Evolutionary conservation across 2,797 vertebrate species (phyloP).

Genomic region (Monodelphis domestica): DNA sequence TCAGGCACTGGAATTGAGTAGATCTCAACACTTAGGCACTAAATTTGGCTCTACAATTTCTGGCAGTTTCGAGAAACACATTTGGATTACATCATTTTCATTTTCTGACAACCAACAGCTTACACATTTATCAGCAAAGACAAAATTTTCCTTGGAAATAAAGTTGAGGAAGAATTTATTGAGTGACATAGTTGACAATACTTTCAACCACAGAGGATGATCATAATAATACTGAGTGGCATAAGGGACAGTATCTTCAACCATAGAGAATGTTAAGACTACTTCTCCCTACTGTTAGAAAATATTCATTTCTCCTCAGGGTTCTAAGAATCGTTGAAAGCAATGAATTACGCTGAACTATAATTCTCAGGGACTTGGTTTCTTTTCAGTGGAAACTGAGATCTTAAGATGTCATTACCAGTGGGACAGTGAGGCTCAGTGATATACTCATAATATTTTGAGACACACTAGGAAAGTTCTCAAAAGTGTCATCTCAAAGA

Average conservation of each 20-base stretch:
- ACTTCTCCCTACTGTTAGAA: background rate
- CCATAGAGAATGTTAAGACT: background rate
- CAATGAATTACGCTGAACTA: background rate
- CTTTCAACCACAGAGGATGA: background rate
- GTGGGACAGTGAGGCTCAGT: background rate
- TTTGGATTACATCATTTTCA: background rate
- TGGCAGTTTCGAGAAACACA: conserved; percentile 2
- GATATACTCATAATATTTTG: background rate
- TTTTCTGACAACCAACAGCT: conserved; percentile 8
- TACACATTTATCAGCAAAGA: conserved; percentile 33
- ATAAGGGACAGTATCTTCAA: background rate
- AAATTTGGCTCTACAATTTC: conserved; percentile 23
- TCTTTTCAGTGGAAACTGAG: background rate
- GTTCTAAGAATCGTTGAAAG: background rate
- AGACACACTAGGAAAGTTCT: background rate
- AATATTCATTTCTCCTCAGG: background rate
- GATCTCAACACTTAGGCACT: background rate
- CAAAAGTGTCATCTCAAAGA: background rate
- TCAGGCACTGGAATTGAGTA: conserved; percentile 1
- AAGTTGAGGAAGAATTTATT: conserved; percentile 1
- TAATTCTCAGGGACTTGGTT: background rate
- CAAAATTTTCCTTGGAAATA: background rate
- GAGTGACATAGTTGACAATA: conserved; percentile 32
- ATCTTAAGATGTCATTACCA: background rate
- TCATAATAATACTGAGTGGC: background rate